phyloP scores from a whole-genome alignment of 2,888 invertebrate genomes.

The Halocaridina rubra region DNA sequence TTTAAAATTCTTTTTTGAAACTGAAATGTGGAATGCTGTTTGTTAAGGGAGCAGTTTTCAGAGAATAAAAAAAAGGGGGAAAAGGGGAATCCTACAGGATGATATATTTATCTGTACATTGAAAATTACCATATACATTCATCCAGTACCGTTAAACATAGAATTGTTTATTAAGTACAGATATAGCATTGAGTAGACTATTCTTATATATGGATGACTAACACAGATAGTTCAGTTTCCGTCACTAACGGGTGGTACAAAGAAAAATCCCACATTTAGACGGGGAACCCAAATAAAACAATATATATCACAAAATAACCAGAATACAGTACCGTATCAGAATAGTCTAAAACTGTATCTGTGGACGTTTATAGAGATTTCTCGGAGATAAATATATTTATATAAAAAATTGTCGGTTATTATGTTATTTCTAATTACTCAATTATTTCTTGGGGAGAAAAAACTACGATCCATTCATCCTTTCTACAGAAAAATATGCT shows the following conservation, averaged over 20 bases:
- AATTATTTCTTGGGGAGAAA: slow-evolving; percentile 31
- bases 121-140: slow-evolving; percentile 21
- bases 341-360: not conserved
- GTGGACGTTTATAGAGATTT: slow-evolving; percentile 24
- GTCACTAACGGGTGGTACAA: too few species aligned
- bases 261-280: too few species aligned
- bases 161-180: slow-evolving; percentile 17
- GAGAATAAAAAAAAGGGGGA: not conserved
- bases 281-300: too few species aligned
- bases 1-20: too few species aligned
- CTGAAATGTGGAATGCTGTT: slow-evolving; percentile 24
- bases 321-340: slow-evolving; percentile 7
- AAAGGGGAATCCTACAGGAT: slow-evolving; percentile 13
- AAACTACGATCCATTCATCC: slow-evolving; percentile 26
- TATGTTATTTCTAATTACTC: slow-evolving; percentile 23
- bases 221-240: not conserved
- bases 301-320: slow-evolving; percentile 7
- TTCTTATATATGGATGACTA: not conserved
- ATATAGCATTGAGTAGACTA: slow-evolving; percentile 27
- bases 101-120: slow-evolving; percentile 11
- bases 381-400: not conserved
- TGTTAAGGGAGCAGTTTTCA: slow-evolving; percentile 15
- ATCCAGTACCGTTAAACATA: slow-evolving; percentile 6
- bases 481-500: slow-evolving; percentile 40
- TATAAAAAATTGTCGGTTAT: slow-evolving; percentile 15